phyloP scores from a whole-genome alignment of 2,888 invertebrate genomes.

The Andrena marginata region DNA sequence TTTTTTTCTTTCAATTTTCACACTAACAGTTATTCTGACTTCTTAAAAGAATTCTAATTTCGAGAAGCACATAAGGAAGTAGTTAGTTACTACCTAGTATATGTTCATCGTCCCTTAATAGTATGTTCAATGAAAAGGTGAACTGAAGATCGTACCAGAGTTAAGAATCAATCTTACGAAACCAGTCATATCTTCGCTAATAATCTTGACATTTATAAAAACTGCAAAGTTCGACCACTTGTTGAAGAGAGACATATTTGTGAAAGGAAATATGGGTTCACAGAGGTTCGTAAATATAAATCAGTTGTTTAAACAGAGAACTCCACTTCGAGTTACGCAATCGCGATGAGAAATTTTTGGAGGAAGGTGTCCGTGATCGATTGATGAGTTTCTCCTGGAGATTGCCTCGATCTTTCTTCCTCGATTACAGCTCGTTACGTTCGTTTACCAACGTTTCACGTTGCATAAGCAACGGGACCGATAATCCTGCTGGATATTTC shows the following conservation, averaged over 20 bases:
- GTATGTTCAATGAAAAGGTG: too few relatives aligned
- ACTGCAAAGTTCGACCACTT: background rate
- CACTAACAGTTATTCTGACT: too few relatives aligned
- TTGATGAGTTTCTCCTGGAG: conserved; percentile 30
- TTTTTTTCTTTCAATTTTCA: too few relatives aligned
- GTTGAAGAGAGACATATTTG: background rate
- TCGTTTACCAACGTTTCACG: background rate
- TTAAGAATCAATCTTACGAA: too few relatives aligned
- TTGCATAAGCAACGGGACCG: conserved; percentile 13
- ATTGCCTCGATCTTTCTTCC: background rate
- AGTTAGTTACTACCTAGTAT: too few relatives aligned
- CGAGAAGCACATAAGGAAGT: too few relatives aligned
- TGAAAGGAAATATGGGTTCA: background rate
- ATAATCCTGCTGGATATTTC: background rate
- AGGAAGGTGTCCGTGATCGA: conserved; percentile 12
- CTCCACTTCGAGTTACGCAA: conserved; percentile 12
- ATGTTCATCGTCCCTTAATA: too few relatives aligned
- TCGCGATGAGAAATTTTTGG: conserved; percentile 34
- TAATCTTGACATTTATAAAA: background rate
- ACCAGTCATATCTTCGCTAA: background rate
- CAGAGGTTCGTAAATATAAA: background rate
- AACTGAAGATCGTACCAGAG: too few relatives aligned
- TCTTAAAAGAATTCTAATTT: too few relatives aligned
- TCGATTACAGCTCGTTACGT: background rate
- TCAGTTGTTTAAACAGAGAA: background rate